Conservation (phyloP, 2,797 vertebrate species). For the Pantherophis alleghaniensis region DNA sequence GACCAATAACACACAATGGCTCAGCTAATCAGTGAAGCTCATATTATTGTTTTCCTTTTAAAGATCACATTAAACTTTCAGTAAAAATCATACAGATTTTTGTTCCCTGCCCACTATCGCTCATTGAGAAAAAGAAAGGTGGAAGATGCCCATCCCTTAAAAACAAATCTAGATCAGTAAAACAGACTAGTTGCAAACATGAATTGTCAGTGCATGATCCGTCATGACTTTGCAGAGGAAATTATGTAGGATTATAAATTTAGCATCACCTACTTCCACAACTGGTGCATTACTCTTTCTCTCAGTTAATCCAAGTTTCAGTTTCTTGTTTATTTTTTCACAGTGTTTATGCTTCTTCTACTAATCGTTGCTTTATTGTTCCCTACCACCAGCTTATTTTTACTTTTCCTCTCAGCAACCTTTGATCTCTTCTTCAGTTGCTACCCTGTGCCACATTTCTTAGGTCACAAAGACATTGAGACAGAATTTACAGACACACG, state of each 20-base stretch:
- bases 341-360: neutral
- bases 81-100: neutral
- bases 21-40: neutral
- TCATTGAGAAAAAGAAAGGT: neutral
- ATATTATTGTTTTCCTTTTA: neutral
- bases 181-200: neutral
- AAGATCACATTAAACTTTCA: neutral
- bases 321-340: neutral
- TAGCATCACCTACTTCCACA: neutral
- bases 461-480: neutral
- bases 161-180: neutral
- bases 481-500: neutral
- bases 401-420: neutral
- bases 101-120: too few relatives aligned
- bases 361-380: neutral
- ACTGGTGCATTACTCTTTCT: neutral
- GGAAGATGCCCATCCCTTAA: neutral
- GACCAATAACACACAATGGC: neutral
- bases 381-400: neutral
- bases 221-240: neutral
- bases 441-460: neutral
- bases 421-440: neutral
- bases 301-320: neutral
- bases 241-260: neutral
- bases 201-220: neutral